These are phyloP conservation scores for Andinoacara biseriatus DNA, from an alignment of 2,113 vertebrate genomes.

Conservation along the genomic window DNA sequence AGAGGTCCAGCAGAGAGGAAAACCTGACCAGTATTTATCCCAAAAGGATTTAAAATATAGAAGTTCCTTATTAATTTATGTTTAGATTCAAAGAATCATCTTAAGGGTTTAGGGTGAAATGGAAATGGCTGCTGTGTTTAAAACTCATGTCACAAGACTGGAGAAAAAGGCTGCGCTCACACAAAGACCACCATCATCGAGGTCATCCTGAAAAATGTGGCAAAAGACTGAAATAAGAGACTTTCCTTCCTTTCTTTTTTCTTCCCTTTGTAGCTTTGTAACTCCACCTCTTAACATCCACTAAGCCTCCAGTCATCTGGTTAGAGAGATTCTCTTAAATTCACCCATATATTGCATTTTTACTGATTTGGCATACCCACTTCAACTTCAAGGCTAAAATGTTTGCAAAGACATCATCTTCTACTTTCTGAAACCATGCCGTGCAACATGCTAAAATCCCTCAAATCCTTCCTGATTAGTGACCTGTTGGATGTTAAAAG, in stretches of 20 bases:
- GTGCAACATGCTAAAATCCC: too few relatives aligned
- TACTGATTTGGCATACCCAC: not conserved
- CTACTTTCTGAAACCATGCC: not conserved
- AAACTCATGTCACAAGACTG: too few relatives aligned
- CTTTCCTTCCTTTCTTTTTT: not conserved
- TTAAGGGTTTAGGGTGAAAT: not conserved
- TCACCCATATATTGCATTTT: not conserved
- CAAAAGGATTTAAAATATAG: not conserved
- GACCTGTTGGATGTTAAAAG: not conserved
- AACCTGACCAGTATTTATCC: not conserved
- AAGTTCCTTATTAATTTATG: not conserved
- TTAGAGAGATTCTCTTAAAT: not conserved
- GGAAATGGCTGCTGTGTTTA: not conserved
- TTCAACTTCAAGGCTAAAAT: not conserved
- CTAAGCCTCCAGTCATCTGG: too few relatives aligned
- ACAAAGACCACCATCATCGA: too few relatives aligned
- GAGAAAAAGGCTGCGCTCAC: too few relatives aligned
- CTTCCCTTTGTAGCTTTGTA: rapidly evolving
- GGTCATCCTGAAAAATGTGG: not conserved
- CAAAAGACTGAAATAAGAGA: not conserved
- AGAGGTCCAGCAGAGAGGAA: not conserved
- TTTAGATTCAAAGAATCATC: not conserved
- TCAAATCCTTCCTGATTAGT: not conserved
- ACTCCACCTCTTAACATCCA: not conserved
- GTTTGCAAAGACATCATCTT: not conserved